These are phyloP conservation scores for Galago senegalensis DNA, from an alignment of 2,797 vertebrate genomes.

Conservation along the genomic window DNA sequence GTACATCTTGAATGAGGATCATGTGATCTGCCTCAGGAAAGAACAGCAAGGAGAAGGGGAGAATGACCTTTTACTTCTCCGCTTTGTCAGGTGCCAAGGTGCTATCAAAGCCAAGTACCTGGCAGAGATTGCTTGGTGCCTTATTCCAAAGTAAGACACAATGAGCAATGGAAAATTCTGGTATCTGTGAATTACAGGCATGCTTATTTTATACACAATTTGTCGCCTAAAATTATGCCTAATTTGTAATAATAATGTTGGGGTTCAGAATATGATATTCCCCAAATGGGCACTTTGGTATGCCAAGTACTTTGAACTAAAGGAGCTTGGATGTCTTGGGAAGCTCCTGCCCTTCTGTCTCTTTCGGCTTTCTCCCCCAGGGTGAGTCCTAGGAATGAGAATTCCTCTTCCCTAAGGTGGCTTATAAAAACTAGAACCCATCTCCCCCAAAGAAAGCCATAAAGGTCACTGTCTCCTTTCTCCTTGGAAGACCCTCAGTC, in stretches of 20 bases:
- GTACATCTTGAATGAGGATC: neutral
- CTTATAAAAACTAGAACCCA: neutral
- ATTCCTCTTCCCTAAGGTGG: neutral
- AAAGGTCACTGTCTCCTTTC: neutral
- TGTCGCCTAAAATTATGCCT: conserved; percentile 1
- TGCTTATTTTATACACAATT: neutral
- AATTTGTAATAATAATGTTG: neutral
- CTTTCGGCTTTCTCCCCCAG: neutral
- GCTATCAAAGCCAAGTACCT: neutral
- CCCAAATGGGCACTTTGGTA: neutral
- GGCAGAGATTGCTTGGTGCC: neutral
- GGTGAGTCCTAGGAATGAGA: neutral
- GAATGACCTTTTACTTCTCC: neutral
- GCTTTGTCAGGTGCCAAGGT: neutral
- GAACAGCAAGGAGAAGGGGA: neutral
- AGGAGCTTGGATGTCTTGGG: neutral
- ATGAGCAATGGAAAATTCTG: conserved; percentile 22
- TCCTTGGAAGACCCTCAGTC: neutral
- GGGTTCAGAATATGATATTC: neutral
- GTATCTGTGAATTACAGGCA: neutral
- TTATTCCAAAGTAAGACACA: conserved; percentile 39
- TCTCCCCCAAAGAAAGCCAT: neutral
- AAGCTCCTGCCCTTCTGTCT: neutral
- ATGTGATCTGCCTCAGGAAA: neutral
- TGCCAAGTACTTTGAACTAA: neutral